Percentiles rank a stretch among this genome's conserved stretches.
Evolutionary conservation across 2,113 vertebrate genomes (phyloP).

Genomic region (Equus quagga): DNA sequence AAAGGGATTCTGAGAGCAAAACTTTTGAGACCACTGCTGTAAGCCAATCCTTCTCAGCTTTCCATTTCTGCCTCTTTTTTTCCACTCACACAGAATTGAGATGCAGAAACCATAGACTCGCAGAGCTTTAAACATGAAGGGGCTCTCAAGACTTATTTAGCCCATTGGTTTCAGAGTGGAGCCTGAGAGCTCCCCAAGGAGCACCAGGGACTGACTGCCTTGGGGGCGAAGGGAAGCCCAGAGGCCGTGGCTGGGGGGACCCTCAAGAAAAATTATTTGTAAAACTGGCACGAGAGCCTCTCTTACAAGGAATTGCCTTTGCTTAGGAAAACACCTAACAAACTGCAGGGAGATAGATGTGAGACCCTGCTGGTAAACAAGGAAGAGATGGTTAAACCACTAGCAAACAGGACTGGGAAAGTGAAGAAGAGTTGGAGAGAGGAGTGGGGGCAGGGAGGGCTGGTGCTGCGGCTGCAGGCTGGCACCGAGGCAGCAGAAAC

Average conservation of each 20-base stretch:
- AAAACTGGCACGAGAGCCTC: neutral
- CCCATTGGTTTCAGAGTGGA: neutral
- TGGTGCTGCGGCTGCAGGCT: rapidly evolving
- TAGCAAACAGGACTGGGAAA: neutral
- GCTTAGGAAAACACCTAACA: neutral
- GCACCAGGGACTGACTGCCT: neutral
- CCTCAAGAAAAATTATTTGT: neutral
- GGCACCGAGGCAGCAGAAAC: neutral
- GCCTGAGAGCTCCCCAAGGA: neutral
- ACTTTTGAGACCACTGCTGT: neutral
- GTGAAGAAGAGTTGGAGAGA: neutral
- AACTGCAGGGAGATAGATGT: neutral
- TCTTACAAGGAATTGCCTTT: neutral
- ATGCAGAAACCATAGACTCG: neutral
- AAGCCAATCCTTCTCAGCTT: neutral
- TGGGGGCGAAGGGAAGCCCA: neutral
- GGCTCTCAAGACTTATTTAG: neutral
- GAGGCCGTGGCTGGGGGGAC: neutral
- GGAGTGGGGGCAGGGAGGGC: neutral
- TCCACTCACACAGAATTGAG: neutral
- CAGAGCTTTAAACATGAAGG: neutral
- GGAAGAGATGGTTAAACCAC: neutral
- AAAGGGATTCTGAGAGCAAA: neutral
- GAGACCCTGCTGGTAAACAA: neutral
- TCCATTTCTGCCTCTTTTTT: neutral